phyloP scores from a whole-genome alignment of 2,797 vertebrate genomes.

The Remorina albescens region DNA sequence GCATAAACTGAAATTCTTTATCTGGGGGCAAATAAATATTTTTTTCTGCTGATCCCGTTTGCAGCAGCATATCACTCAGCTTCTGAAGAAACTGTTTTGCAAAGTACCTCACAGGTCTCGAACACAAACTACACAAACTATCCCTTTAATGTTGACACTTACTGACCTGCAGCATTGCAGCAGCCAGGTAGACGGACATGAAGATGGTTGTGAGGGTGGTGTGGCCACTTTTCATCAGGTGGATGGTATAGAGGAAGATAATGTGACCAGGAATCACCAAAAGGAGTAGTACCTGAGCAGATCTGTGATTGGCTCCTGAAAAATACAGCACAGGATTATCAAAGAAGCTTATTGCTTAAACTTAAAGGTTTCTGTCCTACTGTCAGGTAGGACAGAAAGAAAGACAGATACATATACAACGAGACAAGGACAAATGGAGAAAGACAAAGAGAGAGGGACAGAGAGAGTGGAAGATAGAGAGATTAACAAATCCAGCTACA shows the following conservation, averaged over 20 bases:
- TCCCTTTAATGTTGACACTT: background rate
- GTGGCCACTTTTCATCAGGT: conserved; percentile 96
- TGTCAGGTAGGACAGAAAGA: background rate
- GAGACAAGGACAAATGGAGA: background rate
- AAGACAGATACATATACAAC: background rate
- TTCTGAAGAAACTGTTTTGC: too few relatives aligned
- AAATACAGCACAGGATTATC: background rate
- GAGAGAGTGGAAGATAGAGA: too few relatives aligned
- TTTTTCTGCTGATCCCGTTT: too few relatives aligned
- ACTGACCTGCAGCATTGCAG: conserved; percentile 94
- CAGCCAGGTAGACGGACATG: conserved; percentile 90
- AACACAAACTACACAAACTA: too few relatives aligned
- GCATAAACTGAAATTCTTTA: too few relatives aligned
- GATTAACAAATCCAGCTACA: too few relatives aligned
- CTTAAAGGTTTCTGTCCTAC: too few relatives aligned
- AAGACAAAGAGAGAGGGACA: background rate
- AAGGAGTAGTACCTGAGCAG: conserved; percentile 93
- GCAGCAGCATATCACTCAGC: too few relatives aligned
- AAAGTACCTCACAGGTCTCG: too few relatives aligned
- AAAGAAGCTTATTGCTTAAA: background rate
- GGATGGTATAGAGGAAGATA: conserved; percentile 95
- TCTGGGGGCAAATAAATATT: too few relatives aligned
- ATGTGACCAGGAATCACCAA: conserved; percentile 93
- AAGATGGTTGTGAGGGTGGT: conserved; percentile 94
- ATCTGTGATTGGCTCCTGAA: conserved; percentile 94